phyloP scores from a whole-genome alignment of 1,140 invertebrate species.

The Drosophila persimilis region DNA sequence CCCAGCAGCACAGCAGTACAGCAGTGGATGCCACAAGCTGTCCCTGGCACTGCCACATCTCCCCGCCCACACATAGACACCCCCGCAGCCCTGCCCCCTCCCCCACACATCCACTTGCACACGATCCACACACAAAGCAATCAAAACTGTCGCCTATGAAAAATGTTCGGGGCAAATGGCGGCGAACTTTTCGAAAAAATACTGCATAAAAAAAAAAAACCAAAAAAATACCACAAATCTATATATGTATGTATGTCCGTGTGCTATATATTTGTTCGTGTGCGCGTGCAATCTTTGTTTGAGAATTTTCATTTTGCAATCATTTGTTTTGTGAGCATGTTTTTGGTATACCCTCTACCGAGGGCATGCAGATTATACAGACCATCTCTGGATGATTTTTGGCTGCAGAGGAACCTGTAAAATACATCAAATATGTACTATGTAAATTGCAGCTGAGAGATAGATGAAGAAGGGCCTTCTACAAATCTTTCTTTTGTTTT shows the following conservation, averaged over 20 bases:
- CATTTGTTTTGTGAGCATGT: background rate
- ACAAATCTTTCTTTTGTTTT: no score
- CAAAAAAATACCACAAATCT: slow-evolving; percentile 10
- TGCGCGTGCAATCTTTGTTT: slow-evolving; percentile 15
- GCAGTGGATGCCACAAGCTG: no score
- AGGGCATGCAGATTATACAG: no score
- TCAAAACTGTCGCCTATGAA: slow-evolving; percentile 79
- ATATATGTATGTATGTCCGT: background rate
- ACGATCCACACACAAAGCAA: slow-evolving; percentile 38
- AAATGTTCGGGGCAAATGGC: slow-evolving; percentile 75
- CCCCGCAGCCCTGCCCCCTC: slow-evolving; percentile 12
- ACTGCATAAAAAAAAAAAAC: slow-evolving; percentile 9
- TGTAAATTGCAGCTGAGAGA: no score
- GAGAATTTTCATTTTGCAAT: slow-evolving; percentile 34
- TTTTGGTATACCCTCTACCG: no score
- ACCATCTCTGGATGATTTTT: no score
- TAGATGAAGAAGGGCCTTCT: no score
- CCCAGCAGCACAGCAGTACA: no score
- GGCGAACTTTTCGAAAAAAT: slow-evolving; percentile 42
- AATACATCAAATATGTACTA: no score
- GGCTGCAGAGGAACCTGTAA: no score
- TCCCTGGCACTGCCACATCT: background rate
- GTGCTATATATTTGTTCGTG: slow-evolving; percentile 1
- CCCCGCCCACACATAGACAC: slow-evolving; percentile 11
- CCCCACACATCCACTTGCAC: slow-evolving; percentile 3